phyloP scores from a whole-genome alignment of 2,888 invertebrate species.

The Pollenia labialis region DNA sequence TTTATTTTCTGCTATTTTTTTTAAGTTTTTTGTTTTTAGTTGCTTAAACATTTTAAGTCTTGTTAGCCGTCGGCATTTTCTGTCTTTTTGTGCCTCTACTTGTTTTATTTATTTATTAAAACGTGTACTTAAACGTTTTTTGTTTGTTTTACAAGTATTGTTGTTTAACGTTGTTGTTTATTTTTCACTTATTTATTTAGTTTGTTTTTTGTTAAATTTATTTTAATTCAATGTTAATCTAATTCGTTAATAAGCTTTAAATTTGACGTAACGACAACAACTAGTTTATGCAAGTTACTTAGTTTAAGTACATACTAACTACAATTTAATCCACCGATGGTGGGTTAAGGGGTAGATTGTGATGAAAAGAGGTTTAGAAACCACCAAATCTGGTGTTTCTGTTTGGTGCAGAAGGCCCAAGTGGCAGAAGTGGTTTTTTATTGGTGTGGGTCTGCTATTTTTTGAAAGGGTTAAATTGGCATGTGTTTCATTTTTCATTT shows the following conservation, averaged over 20 bases:
- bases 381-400: neutral
- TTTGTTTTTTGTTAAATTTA: constrained; percentile 50
- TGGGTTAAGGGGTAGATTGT: neutral
- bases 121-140: constrained; percentile 59
- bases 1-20: neutral
- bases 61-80: constrained; percentile 47
- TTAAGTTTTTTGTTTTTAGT: neutral
- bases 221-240: constrained; percentile 74
- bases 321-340: neutral
- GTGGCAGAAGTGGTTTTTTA: neutral
- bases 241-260: constrained; percentile 72
- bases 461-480: constrained; percentile 50
- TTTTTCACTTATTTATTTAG: constrained; percentile 1
- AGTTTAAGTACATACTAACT: neutral
- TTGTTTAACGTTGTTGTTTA: neutral
- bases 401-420: neutral
- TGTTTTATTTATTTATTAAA: constrained; percentile 19
- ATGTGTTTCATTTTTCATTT: constrained; percentile 37
- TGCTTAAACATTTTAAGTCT: constrained; percentile 17
- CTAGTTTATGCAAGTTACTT: constrained; percentile 67
- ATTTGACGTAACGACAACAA: constrained; percentile 58
- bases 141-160: neutral
- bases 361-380: neutral
- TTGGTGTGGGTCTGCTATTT: neutral
- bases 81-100: neutral